Conservation (phyloP, 2,113 vertebrate species). For the Sceloporus undulatus region DNA sequence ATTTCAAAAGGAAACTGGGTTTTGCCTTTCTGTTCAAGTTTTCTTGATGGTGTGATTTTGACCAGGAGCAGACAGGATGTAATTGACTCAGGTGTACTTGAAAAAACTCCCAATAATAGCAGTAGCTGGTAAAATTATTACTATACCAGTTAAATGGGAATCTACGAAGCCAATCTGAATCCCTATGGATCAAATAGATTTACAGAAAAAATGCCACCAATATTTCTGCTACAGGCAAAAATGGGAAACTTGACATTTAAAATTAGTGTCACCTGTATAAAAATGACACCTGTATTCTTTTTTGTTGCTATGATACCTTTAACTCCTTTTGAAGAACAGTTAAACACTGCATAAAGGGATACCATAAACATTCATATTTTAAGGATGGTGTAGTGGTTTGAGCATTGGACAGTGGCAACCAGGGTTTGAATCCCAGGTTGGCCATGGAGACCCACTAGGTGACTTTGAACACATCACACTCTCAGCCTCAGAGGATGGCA, state of each 20-base stretch:
- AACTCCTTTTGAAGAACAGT: slow-evolving; percentile 6
- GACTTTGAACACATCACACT: too few species aligned
- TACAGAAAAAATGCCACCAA: not conserved
- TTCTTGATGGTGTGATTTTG: not conserved
- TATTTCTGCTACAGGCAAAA: slow-evolving; percentile 9
- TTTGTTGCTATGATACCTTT: not conserved
- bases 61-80: not conserved
- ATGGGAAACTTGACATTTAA: slow-evolving; percentile 18
- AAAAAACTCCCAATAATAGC: not conserved
- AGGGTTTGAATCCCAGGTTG: too few species aligned
- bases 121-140: slow-evolving; percentile 4
- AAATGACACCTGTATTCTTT: not conserved
- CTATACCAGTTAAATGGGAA: not conserved
- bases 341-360: not conserved
- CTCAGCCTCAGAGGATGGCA: too few species aligned
- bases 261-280: slow-evolving; percentile 22
- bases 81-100: not conserved
- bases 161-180: not conserved
- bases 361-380: not conserved
- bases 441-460: too few species aligned
- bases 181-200: slow-evolving; percentile 5
- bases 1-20: too few species aligned
- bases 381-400: not conserved
- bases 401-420: too few species aligned
- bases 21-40: not conserved